Conservation (phyloP, 2,797 vertebrate species). For the Meda fulgida region DNA sequence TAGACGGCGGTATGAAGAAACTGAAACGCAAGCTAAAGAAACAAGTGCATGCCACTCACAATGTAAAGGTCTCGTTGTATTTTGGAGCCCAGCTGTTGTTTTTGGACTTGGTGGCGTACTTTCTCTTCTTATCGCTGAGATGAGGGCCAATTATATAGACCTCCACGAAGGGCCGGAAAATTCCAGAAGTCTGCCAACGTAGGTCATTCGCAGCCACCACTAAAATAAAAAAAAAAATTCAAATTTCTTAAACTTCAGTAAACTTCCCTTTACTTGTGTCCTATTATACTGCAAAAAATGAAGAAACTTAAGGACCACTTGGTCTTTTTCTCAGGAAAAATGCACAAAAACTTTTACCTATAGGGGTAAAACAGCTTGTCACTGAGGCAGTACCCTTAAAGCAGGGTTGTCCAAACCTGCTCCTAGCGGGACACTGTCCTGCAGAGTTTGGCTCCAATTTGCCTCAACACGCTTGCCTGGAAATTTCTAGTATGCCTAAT, state of each 20-base stretch:
- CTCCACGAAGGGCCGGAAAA: conserved; percentile 97
- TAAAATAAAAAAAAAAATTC: conserved; percentile 62
- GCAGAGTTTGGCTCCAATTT: neutral
- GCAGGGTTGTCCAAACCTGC: neutral
- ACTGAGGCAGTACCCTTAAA: neutral
- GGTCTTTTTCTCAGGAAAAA: neutral
- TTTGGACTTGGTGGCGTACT: conserved; percentile 97
- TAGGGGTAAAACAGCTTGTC: neutral
- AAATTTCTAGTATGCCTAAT: neutral
- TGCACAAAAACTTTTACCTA: neutral
- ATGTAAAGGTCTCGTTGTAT: conserved; percentile 97
- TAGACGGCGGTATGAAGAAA: neutral
- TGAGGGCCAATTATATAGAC: conserved; percentile 97
- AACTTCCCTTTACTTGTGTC: neutral
- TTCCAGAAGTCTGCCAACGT: conserved; percentile 97
- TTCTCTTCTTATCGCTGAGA: conserved; percentile 97
- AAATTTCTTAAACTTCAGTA: neutral
- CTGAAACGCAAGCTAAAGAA: neutral
- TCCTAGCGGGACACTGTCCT: neutral
- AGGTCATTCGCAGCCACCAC: conserved; percentile 97
- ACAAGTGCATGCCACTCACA: conserved; percentile 81
- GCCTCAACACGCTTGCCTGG: neutral
- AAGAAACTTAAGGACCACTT: neutral
- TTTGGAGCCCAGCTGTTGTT: conserved; percentile 99
- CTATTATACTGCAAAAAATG: neutral